A percentile compares a stretch with the other conserved stretches of the same genome.
phyloP scores from a whole-genome alignment of 30 jellyfish, hydroid and myxozoan genomes.

The Turritopsis dohrnii region DNA sequence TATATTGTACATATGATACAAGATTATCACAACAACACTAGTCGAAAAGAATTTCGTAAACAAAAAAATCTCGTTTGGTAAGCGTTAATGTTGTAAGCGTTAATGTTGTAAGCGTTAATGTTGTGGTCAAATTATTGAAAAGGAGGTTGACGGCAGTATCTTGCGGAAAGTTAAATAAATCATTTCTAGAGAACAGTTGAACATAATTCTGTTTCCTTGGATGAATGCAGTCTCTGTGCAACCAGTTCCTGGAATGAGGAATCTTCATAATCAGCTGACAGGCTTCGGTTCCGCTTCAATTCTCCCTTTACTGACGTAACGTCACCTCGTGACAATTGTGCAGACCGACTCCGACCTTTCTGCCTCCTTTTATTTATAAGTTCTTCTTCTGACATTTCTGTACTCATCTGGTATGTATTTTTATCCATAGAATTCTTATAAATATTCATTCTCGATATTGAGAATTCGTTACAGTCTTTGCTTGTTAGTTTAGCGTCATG shows the following conservation, averaged over 20 bases:
- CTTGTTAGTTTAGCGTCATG: not conserved
- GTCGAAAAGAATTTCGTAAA: no score
- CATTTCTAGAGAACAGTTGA: not conserved
- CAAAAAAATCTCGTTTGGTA: no score
- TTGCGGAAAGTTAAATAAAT: not conserved
- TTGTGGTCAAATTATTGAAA: no score
- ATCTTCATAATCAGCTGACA: conserved; percentile 11
- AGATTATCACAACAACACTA: no score
- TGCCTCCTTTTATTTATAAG: not conserved
- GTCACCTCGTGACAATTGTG: conserved; percentile 7
- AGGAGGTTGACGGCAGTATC: no score
- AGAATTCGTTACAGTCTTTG: not conserved
- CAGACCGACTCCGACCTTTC: not conserved
- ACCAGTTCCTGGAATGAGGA: not conserved
- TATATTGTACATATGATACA: no score
- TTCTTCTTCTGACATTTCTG: conserved; percentile 4
- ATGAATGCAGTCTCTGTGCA: conserved; percentile 12
- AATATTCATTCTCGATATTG: conserved; percentile 2
- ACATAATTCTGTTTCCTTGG: not conserved
- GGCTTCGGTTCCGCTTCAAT: not conserved
- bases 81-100: no score
- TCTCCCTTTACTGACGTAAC: not conserved
- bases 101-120: no score
- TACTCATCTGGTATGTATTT: not conserved
- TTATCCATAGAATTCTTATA: not conserved